Conservation (phyloP, 1,140 invertebrate species). For the Pseudomyrmex flavicornis region DNA sequence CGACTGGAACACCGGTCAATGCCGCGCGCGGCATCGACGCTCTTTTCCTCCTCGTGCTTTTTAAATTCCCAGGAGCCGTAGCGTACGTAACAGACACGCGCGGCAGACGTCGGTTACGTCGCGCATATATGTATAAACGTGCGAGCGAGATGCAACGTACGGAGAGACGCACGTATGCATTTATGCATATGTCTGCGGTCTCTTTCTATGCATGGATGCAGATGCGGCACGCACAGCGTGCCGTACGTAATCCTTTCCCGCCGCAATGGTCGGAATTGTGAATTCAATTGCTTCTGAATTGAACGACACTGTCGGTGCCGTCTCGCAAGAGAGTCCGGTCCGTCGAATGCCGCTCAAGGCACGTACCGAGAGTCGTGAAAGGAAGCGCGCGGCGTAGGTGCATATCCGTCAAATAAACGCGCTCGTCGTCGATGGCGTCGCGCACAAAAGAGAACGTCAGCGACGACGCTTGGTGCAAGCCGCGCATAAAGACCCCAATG, state of each 20-base stretch:
- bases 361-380: conserved; percentile 66
- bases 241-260: conserved; percentile 82
- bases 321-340: conserved; percentile 57
- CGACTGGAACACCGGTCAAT: not conserved
- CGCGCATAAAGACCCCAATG: conserved; percentile 60
- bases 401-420: conserved; percentile 64
- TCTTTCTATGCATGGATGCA: conserved; percentile 76
- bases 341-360: conserved; percentile 68
- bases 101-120: conserved; percentile 7
- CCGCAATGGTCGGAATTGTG: conserved; percentile 81
- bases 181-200: conserved; percentile 62
- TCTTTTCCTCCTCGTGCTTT: conserved; percentile 20
- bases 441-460: conserved; percentile 44
- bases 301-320: conserved; percentile 66
- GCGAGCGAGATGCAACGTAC: conserved; percentile 62
- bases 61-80: conserved; percentile 28
- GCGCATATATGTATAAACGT: conserved; percentile 12
- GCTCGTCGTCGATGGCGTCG: conserved; percentile 29
- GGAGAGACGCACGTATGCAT: conserved; percentile 63
- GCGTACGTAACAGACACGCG: conserved; percentile 13
- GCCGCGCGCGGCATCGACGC: not conserved
- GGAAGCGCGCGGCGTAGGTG: conserved; percentile 50
- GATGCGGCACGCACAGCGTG: conserved; percentile 80
- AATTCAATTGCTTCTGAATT: conserved; percentile 84
- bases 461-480: conserved; percentile 27